Evolutionary conservation across 2,797 vertebrate species (phyloP), one percentile per base, ranked within the genome.

Genomic region (Numenius phaeopus): DNA sequence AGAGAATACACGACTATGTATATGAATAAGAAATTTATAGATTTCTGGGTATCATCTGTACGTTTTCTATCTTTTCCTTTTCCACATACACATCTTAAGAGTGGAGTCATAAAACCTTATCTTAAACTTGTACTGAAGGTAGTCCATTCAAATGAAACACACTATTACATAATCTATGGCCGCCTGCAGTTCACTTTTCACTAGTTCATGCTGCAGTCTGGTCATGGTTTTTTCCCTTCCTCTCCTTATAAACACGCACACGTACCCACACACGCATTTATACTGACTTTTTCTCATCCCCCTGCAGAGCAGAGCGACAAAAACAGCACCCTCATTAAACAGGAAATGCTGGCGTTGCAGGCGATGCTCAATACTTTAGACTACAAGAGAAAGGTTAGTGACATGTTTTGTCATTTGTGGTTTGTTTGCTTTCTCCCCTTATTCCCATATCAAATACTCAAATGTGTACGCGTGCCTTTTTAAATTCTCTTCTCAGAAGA

Each of bases 311-410:
- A 98, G 44, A 96, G 97, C 13, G 99, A 99, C 76, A 98, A 99
- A 97, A 99, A 99, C 97, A 99, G 98, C 4, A 72, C 97, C 19
- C 90, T 97, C 54, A 98, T 99, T 98, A 99, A 99, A 97, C 99
- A 99, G 97, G 99, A 99, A 98, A 98, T 99, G 90, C 98, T 98
- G 81, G 98, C 98, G 14, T 98, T 99, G 73, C 99, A 99, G 97
- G 99, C 99, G 55, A 99, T 99, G 98, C 99, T 99, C 20, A 99
- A 99, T 93, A 98, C 98, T 37, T 98, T 99, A 23, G 99, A 99
- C 98, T 99, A 98, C 92, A 99, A 99, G 98, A 99, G 99, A 96
- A 99, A 99, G 99, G 99, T 99, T 90, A 55, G 98, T 96, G 75
- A 85, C 34, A 37, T 17, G 22, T 82, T 94, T 81, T 92, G 62